Evolutionary conservation across 2,113 vertebrate genomes (phyloP), one percentile per base, ranked within the genome.

Genomic region (Bujurquina vittata): DNA sequence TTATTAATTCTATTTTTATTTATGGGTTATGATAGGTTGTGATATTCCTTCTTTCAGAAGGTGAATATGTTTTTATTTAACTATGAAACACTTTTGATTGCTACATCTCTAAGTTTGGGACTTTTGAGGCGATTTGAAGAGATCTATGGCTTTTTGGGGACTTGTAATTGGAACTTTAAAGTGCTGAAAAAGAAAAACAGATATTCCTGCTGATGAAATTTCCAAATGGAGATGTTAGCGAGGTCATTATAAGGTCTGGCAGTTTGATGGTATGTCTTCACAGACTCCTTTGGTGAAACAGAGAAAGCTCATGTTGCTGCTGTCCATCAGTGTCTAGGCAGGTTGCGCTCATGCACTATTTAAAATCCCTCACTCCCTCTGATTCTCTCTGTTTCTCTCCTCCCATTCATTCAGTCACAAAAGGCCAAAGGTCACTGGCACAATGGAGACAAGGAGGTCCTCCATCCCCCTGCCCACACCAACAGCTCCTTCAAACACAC

Each of bases 331-430:
- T 60, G 84, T 74, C 79, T 23, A 58, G 26, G 84, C 88, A 86
- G 91, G 83, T 88, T 91, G 89, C 92, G 89, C 91, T 93, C 92
- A 93, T 92, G 86, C 86, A 90, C 91, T 93, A 93, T 93, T 94
- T 92, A 94, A 93, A 93, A 90, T 74, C 87, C 46, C 88, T 88
- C 87, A 84, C 87, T 91, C 35, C 35, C 88, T 81, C 80, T 60
- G 65, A 29, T 69, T 69, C 65, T 49, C 46, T 29, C 69, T 35
- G 33, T 75, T 81, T 84, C 84, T 80, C 81, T 83, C 90, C 88
- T 93, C 86, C 91, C 89, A 73, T 88, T 92, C 91, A 88, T 87
- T 92, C 80, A 88, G 91, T 88, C 88, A 81, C 84, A 89, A 89
- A 83, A 82, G 90, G 90, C 86, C 82, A 91, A 91, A 89, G 93